Evolutionary conservation across 2,797 vertebrate genomes (phyloP).

Genomic region (Paratrypauchen microcephalus): DNA sequence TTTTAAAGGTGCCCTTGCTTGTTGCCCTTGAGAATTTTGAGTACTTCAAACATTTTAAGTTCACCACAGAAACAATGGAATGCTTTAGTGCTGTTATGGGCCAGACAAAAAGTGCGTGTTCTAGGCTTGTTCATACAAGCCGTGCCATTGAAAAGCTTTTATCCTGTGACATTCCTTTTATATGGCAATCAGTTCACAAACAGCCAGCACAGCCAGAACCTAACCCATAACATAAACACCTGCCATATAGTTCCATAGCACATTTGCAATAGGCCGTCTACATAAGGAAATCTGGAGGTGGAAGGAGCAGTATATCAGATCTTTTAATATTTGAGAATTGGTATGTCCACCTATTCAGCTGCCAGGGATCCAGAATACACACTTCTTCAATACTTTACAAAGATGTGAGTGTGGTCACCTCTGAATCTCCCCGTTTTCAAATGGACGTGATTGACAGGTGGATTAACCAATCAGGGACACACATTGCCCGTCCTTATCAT

Average conservation of each 20-base stretch:
- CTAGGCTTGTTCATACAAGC: constrained; percentile 54
- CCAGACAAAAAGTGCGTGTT: constrained; percentile 44
- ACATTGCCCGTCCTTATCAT: too few relatives aligned
- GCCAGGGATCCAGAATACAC: too few relatives aligned
- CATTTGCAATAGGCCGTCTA: neutral
- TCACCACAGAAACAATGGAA: constrained; percentile 58
- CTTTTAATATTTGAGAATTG: neutral
- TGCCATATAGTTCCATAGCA: constrained; percentile 13
- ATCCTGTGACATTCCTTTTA: constrained; percentile 28
- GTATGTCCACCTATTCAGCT: too few relatives aligned
- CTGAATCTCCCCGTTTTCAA: too few relatives aligned
- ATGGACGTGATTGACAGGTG: too few relatives aligned
- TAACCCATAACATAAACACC: constrained; percentile 3
- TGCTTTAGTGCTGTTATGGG: constrained; percentile 38
- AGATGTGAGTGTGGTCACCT: too few relatives aligned
- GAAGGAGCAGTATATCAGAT: neutral
- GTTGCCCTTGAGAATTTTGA: constrained; percentile 67
- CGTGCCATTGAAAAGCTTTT: constrained; percentile 44
- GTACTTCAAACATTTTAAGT: constrained; percentile 63
- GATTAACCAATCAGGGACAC: too few relatives aligned
- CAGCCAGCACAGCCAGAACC: constrained; percentile 10
- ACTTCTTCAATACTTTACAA: too few relatives aligned
- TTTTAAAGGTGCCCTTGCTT: constrained; percentile 65
- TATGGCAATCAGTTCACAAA: constrained; percentile 25
- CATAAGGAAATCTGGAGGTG: neutral